A percentile compares a stretch with the other conserved stretches of the same genome.
phyloP scores from a whole-genome alignment of 2,888 invertebrate species.

The Pegoplata infirma region DNA sequence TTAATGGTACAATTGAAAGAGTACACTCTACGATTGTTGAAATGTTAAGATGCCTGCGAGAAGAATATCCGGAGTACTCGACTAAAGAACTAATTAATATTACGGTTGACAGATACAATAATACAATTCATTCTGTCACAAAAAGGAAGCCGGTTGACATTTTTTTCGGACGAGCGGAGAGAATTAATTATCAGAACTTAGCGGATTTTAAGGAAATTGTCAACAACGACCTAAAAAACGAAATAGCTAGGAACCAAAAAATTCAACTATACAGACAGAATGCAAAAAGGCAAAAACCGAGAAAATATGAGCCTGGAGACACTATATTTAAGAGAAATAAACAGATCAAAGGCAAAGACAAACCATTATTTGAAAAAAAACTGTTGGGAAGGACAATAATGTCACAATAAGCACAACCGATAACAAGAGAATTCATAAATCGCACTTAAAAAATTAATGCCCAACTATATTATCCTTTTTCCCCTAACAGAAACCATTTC shows the following conservation, averaged over 20 bases:
- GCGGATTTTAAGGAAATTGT: slow-evolving; percentile 7
- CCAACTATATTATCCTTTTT: too few species aligned
- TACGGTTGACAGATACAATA: background rate
- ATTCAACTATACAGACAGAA: slow-evolving; percentile 21
- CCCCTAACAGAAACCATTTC: too few species aligned
- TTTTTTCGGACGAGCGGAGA: slow-evolving; percentile 3
- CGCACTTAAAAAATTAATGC: slow-evolving; percentile 20
- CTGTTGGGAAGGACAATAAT: slow-evolving; percentile 2
- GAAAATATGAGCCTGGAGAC: background rate
- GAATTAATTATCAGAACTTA: slow-evolving; percentile 14
- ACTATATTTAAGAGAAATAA: slow-evolving; percentile 25
- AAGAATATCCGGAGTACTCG: background rate
- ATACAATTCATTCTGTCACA: background rate
- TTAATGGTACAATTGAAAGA: background rate
- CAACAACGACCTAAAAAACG: slow-evolving; percentile 11
- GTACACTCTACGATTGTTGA: slow-evolving; percentile 1
- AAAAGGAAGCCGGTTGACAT: slow-evolving; percentile 7
- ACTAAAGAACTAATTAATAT: background rate
- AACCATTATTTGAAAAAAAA: slow-evolving; percentile 17
- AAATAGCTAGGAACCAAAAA: slow-evolving; percentile 20
- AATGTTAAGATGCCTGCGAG: background rate
- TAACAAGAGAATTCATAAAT: slow-evolving; percentile 28
- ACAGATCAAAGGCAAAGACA: slow-evolving; percentile 24
- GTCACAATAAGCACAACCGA: slow-evolving; percentile 3
- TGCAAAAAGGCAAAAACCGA: background rate